A percentile compares a stretch with the other conserved stretches of the same genome.
Conservation (phyloP, 2,797 vertebrate genomes). For the Premnoplex brunnescens region DNA sequence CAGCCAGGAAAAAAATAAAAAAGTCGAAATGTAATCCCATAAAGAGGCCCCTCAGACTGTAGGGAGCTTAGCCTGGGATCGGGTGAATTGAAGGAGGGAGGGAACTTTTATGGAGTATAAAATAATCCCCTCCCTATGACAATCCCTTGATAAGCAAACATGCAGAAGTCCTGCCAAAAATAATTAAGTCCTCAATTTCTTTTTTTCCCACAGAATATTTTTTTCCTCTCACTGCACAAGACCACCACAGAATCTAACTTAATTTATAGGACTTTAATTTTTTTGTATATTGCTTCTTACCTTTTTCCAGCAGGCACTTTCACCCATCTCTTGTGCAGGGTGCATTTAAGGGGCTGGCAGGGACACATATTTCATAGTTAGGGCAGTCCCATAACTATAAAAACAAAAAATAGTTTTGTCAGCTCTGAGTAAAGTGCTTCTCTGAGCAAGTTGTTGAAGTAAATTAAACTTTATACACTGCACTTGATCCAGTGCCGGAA, state of each 20-base stretch:
- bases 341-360: not conserved
- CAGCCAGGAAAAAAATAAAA: no score
- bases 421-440: not conserved
- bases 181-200: not conserved
- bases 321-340: fast-evolving
- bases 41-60: not conserved
- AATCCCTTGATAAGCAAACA: not conserved
- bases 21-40: not conserved
- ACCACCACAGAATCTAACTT: not conserved
- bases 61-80: not conserved
- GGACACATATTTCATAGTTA: not conserved
- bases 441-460: not conserved
- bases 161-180: not conserved
- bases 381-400: not conserved
- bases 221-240: not conserved
- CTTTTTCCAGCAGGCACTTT: not conserved
- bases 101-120: not conserved
- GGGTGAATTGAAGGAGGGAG: not conserved
- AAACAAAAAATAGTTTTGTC: not conserved
- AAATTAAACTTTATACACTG: not conserved
- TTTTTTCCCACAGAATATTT: not conserved
- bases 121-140: not conserved
- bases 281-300: not conserved
- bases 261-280: not conserved
- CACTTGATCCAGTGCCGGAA: not conserved